Percentiles rank a stretch among this genome's conserved stretches.
Conservation (phyloP, 2,888 invertebrate genomes). For the Pyrochroa serraticornis region DNA sequence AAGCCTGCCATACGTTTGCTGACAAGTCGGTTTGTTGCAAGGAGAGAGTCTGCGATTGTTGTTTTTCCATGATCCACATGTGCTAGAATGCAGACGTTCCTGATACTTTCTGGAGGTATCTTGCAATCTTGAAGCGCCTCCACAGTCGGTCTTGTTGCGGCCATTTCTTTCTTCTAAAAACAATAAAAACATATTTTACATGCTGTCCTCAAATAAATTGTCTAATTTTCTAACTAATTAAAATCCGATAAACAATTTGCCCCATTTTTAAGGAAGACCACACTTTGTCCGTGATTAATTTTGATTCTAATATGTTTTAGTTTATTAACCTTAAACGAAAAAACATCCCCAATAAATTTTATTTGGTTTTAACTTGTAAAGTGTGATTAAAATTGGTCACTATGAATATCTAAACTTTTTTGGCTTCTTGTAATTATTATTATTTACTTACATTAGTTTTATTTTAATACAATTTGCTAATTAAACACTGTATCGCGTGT, state of each 20-base stretch:
- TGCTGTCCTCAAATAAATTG: not conserved
- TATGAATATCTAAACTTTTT: no score
- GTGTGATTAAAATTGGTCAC: no score
- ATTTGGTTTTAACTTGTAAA: no score
- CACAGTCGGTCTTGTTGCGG: constrained; percentile 37
- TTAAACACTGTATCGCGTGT: no score
- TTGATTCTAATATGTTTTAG: not conserved
- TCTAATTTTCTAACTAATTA: no score
- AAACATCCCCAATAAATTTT: no score
- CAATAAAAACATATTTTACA: no score
- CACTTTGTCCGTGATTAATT: no score
- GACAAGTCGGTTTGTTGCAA: constrained; percentile 94
- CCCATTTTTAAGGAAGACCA: not conserved
- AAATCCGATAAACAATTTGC: no score
- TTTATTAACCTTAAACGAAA: not conserved
- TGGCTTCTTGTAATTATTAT: no score
- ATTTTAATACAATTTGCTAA: no score
- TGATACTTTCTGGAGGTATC: constrained; percentile 66
- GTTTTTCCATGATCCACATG: constrained; percentile 99
- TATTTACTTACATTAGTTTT: no score
- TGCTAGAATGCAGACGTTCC: constrained; percentile 96
- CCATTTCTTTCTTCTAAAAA: constrained; percentile 35
- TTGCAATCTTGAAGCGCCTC: constrained; percentile 43
- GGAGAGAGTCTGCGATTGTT: constrained; percentile 89
- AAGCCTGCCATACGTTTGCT: constrained; percentile 90